Conservation (phyloP, 2,888 invertebrate species). For the Mantis religiosa region DNA sequence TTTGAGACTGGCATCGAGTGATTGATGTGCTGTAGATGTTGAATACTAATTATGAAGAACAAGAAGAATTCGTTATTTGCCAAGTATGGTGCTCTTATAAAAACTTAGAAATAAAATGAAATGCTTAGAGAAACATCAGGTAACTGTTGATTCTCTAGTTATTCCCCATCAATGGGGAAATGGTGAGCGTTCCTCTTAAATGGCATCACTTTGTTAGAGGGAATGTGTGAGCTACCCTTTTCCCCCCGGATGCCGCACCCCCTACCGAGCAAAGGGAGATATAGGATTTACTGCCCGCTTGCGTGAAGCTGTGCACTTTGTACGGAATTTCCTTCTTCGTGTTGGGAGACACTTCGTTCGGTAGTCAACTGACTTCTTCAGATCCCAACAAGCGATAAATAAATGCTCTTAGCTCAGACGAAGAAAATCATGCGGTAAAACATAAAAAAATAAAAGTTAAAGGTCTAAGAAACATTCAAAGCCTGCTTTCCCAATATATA, state of each 20-base stretch:
- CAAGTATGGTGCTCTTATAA: too few relatives aligned
- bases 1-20: too few relatives aligned
- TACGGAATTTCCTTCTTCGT: background rate
- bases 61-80: too few relatives aligned
- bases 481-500: background rate
- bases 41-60: too few relatives aligned
- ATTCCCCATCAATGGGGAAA: too few relatives aligned
- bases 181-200: background rate
- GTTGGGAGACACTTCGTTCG: background rate
- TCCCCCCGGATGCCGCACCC: background rate
- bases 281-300: background rate
- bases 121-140: too few relatives aligned
- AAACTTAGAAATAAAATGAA: too few relatives aligned
- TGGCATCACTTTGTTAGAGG: background rate
- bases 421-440: background rate
- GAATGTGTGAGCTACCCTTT: background rate
- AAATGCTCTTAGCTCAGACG: background rate
- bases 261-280: background rate
- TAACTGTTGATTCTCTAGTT: too few relatives aligned
- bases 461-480: background rate
- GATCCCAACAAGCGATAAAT: background rate
- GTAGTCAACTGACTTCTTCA: background rate
- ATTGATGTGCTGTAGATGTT: too few relatives aligned
- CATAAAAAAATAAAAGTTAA: background rate
- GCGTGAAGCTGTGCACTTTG: background rate